Base-by-base conservation (phyloP, 2,797 vertebrate genomes). In the Scolopax bukidnonensis region DNA sequence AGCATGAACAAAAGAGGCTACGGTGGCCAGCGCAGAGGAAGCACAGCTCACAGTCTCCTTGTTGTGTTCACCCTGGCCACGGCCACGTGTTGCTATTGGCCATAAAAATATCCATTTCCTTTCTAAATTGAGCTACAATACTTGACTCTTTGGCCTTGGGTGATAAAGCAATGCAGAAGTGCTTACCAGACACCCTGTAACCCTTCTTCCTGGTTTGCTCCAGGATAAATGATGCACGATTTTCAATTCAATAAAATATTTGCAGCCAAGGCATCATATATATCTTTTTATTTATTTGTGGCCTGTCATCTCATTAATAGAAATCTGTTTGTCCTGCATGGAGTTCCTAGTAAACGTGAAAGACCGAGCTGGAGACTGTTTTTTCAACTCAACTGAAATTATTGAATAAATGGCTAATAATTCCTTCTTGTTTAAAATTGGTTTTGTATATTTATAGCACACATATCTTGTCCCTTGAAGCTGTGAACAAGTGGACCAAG, bases 91-190 rank as follows among this genome's bases (percentile, higher is more conserved):
- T 89, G 30, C 57, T 48, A 36, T n/a, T 92, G 71, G 68, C 74
- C 82, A 87, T 71, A 97, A 96, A 92, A 96, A 95, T 89, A 94
- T 32, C 89, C 89, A 77, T 89, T 94, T 94, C 93, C 89, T 94
- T 93, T 96, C 93, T 94, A 92, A 93, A 89, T 65, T 85, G 50
- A 83, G 95, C 92, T 85, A 38, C 84, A 89, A 68, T 71, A 64
- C 82, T 93, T 91, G 93, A 93, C 92, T 93, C 30, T 83, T 89
- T 96, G 93, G 94, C 93, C 95, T 84, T 71, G 78, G 82, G 64
- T 1, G 87, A 93, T 89, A 95, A 89, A 10, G 23, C 53, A 83
- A 75, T 5, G 19, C 59, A 85, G 71, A 85, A 95, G 78, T 56
- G 64, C 68, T 93, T 53, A 87, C 75, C 75, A 92, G 84, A 64